Base-by-base conservation (phyloP, 1,140 invertebrate species). In the Mamestra configurata region DNA sequence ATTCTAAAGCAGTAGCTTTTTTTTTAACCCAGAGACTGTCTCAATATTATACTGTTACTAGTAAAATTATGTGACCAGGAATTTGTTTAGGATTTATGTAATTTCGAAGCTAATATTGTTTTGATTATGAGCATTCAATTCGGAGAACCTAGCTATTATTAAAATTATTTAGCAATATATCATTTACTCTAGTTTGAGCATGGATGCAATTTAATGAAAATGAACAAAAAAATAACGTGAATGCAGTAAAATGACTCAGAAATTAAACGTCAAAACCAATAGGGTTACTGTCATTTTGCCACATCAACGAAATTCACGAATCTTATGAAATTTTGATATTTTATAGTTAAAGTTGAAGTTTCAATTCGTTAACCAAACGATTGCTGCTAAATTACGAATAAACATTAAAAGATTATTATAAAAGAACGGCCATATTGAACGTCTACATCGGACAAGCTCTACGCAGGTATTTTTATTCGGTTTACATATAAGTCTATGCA, bases 381-480 rank as follows among this genome's bases (percentile, higher is more conserved):
- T 76, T 51, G 27, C 22, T 68, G 31, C 61, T 40, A 18, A 53
- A 13, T 37, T 18, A 35, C 27, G 27, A 53, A 46, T 35, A 68
- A 51, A 37, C 40, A 77, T 51, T 40, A 11, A 15, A 40, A 83
- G 89, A 89, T 89, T 91, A 90, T 83, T 89, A 84, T 84, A 90
- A 79, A 81, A 87, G 89, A 93, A 94, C 93, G 92, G 93, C 93
- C 93, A 94, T 94, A 94, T 94, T 94, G 93, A 93, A 92, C 90
- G 82, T 71, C 82, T 84, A 82, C 72, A 85, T 84, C 84, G 87
- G 84, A 83, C 80, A 75, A 85, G 77, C 31, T 59, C 76, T 66
- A 24, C 51, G 59, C 61, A 49, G 71, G 66, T 77, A 68, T 66
- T 66, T 77, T 15, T 40, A n/a, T 53, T 27, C 18, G 11, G 55